These are phyloP conservation scores for Phengaris alcon DNA, from an alignment of 2,888 invertebrate genomes.

Conservation along the genomic window DNA sequence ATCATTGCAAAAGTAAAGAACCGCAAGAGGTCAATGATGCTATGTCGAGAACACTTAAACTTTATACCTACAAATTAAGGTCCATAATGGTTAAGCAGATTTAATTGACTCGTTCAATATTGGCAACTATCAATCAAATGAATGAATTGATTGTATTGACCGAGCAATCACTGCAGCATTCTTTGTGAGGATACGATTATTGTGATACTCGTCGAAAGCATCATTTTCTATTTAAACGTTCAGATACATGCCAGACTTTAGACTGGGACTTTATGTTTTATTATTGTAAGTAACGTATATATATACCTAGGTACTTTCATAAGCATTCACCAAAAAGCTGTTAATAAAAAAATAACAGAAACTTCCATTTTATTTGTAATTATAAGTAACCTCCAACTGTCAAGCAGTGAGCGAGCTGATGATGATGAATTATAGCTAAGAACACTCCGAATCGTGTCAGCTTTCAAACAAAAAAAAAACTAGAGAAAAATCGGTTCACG, in stretches of 20 bases:
- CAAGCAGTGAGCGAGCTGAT: too few relatives aligned
- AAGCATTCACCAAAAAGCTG: too few relatives aligned
- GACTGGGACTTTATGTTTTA: not conserved
- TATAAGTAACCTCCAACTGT: too few relatives aligned
- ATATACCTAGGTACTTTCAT: too few relatives aligned
- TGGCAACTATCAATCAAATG: constrained; percentile 16
- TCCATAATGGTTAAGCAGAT: not conserved
- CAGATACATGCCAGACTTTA: not conserved
- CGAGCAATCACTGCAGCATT: not conserved
- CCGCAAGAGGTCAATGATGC: not conserved
- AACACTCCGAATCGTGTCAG: too few relatives aligned
- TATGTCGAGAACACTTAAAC: not conserved
- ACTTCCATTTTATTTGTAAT: too few relatives aligned
- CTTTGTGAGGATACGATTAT: constrained; percentile 11
- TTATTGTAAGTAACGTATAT: too few relatives aligned
- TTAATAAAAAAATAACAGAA: too few relatives aligned
- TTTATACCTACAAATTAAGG: not conserved
- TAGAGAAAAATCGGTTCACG: too few relatives aligned
- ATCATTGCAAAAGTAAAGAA: not conserved
- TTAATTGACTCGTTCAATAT: not conserved
- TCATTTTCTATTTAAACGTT: not conserved
- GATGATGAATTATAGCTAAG: too few relatives aligned
- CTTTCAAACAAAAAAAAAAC: too few relatives aligned
- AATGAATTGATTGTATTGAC: constrained; percentile 11
- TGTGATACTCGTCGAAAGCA: constrained; percentile 1